phyloP scores from a whole-genome alignment of 2,113 vertebrate species.

The Corythoichthys intestinalis region DNA sequence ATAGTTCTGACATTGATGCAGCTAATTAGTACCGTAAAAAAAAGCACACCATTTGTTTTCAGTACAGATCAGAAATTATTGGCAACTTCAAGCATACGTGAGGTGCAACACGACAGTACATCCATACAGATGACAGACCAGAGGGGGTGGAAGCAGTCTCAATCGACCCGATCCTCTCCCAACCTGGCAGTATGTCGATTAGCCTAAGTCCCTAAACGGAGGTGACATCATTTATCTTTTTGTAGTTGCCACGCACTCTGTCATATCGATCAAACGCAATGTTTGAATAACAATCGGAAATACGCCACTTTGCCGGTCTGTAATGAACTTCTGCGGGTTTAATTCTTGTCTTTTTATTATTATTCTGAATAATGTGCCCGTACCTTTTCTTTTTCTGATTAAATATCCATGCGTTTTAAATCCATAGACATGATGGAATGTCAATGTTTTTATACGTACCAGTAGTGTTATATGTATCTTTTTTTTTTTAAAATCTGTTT shows the following conservation, averaged over 20 bases:
- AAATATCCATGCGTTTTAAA: too few relatives aligned
- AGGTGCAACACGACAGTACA: slow-evolving; percentile 42
- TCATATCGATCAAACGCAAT: slow-evolving; percentile 54
- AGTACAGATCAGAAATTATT: slow-evolving; percentile 27
- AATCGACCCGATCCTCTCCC: slow-evolving; percentile 47
- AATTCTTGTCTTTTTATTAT: slow-evolving; percentile 1
- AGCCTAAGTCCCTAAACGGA: slow-evolving; percentile 50
- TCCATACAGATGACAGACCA: slow-evolving; percentile 52
- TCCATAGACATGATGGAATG: not conserved
- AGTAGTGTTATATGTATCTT: too few relatives aligned
- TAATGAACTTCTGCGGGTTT: slow-evolving; percentile 37
- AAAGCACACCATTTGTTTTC: not conserved
- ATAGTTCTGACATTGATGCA: not conserved
- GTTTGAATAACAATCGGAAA: slow-evolving; percentile 57
- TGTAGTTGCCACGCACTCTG: slow-evolving; percentile 31
- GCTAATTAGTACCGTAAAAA: not conserved
- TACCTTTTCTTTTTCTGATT: not conserved
- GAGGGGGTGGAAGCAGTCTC: slow-evolving; percentile 29
- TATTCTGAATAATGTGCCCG: not conserved
- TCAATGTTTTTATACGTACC: too few relatives aligned
- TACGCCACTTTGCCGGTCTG: slow-evolving; percentile 45
- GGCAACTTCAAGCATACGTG: slow-evolving; percentile 35
- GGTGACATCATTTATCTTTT: slow-evolving; percentile 60
- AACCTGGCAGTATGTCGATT: slow-evolving; percentile 62
- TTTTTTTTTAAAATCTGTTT: too few relatives aligned